Percentiles rank a stretch among this genome's conserved stretches.
Conservation (phyloP, 2,888 invertebrate genomes). For the Diarsia mendica region DNA sequence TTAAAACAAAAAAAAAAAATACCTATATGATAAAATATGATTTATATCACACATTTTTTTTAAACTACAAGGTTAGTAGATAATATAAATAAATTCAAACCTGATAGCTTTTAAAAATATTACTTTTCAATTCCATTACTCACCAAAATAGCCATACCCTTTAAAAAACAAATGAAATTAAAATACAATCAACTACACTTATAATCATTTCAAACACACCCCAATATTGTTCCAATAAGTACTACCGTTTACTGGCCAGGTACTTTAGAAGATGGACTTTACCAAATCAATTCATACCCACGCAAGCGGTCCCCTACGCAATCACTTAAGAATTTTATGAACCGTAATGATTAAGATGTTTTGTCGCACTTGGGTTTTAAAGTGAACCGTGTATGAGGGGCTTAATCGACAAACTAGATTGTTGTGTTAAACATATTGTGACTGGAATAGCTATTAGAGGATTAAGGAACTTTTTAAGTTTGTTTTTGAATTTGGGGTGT, state of each 20-base stretch:
- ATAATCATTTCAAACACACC: constrained; percentile 66
- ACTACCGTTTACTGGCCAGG: constrained; percentile 71
- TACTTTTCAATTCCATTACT: constrained; percentile 1
- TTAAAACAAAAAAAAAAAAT: background rate
- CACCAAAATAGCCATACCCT: background rate
- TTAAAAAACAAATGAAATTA: constrained; percentile 36
- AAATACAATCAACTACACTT: constrained; percentile 49
- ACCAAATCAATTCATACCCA: constrained; percentile 86
- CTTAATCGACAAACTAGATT: constrained; percentile 67
- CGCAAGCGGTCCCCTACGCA: constrained; percentile 85
- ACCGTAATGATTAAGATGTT: constrained; percentile 90
- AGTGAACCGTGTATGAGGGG: constrained; percentile 71
- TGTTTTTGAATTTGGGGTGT: constrained; percentile 60
- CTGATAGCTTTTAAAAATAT: background rate
- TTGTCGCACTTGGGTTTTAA: constrained; percentile 84
- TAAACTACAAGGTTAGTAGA: background rate
- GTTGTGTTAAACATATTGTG: constrained; percentile 86
- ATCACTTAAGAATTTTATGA: constrained; percentile 90
- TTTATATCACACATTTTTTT: no score
- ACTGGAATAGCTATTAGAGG: constrained; percentile 86
- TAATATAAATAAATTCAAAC: background rate
- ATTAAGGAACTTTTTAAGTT: constrained; percentile 74
- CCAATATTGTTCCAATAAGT: constrained; percentile 68
- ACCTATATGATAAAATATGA: no score
- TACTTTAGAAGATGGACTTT: constrained; percentile 86